Conservation (phyloP, 2,797 vertebrate genomes). For the Crax fasciolata region DNA sequence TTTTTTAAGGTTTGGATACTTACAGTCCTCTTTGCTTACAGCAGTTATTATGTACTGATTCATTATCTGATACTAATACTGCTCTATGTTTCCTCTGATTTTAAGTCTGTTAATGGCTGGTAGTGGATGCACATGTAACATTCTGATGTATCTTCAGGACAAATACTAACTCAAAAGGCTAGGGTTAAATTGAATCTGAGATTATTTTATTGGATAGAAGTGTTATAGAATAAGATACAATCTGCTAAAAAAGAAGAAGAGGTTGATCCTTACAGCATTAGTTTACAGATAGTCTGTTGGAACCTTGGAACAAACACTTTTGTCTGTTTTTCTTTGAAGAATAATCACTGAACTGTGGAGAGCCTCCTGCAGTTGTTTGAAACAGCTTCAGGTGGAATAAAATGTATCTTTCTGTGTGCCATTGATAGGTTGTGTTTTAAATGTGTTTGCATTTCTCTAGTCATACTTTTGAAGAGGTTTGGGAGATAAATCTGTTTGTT, state of each 20-base stretch:
- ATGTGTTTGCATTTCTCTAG: background rate
- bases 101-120: background rate
- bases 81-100: background rate
- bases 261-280: background rate
- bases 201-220: background rate
- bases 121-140: background rate
- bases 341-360: background rate
- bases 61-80: background rate
- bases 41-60: background rate
- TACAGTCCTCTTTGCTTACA: background rate
- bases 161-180: background rate
- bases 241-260: background rate
- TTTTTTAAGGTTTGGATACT: background rate
- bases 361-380: background rate
- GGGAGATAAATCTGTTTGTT: background rate
- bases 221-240: background rate
- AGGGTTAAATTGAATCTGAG: background rate
- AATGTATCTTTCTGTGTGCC: background rate
- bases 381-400: background rate
- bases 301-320: background rate
- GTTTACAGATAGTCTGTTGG: background rate
- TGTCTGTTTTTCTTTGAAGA: background rate
- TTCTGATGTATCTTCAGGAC: background rate
- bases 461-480: background rate
- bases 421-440: background rate